Base-by-base conservation (phyloP, 2,797 vertebrate genomes). In the Phoxinus dragarum region DNA sequence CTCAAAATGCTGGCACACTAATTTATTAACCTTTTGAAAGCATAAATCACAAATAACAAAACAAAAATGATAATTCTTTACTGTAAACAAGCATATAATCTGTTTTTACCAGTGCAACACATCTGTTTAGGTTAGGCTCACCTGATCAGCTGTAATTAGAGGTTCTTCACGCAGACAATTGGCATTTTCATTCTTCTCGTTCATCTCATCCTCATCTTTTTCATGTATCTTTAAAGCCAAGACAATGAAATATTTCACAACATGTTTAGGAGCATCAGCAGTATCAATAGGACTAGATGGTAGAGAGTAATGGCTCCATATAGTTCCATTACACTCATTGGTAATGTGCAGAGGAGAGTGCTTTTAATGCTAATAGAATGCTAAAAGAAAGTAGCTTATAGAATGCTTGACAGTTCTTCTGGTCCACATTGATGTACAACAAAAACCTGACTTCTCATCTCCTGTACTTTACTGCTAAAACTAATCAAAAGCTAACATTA, bases 191-290 rank as follows among this genome's bases (percentile, higher is more conserved):
- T 97, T 97, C 93, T 98, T 98, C 93, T 98, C 97, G 1, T 97
- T 98, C 96, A 97, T 96, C 86, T 98, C 97, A 83, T 97, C 97
- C 85, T 98, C 97, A 84, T 97, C 97, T 91, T 98, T 97, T 93
- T 97, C 97, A 6, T 96, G 97, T 89, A 97, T 96, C 97, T 96
- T 94, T 82, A 85, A 86, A 79, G 84, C 40, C 73, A 69, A 66
- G 61, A 59, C 10, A 77, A 79, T 74, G 21, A 81, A 76, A 75
- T 79, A 21, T 56, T 68, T 81, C 36, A 54, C n/a, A 40, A 44
- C 19, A 56, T 44, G 27, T 59, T 67, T 80, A 44, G 3, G 14
- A 71, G 67, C 68, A 36, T 73, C 44, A 64, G 75, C 75, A 71
- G 3, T 56, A 49, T 79, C 31, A 56, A 72, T 80, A 85, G 38